Evolutionary conservation across 2,888 invertebrate genomes (phyloP).

Genomic region (Synanthedon vespiformis): DNA sequence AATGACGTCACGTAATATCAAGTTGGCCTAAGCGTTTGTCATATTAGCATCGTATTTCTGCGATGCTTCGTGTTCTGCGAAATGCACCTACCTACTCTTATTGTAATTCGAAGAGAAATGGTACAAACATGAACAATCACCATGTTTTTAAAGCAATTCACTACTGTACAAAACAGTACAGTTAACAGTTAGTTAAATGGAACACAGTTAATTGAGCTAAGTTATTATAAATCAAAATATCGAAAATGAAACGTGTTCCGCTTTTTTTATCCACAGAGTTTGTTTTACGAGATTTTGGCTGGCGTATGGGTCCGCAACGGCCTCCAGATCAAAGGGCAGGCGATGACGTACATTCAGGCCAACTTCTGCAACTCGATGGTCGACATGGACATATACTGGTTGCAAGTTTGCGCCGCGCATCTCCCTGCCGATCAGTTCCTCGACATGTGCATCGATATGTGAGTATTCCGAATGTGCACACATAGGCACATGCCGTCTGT

Average conservation of each 20-base stretch:
- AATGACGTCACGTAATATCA: no score
- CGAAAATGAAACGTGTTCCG: conserved; percentile 1
- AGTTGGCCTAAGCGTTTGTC: no score
- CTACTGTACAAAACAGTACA: background rate
- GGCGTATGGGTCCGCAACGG: conserved; percentile 98
- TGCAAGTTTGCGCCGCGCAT: conserved; percentile 93
- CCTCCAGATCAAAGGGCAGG: conserved; percentile 97
- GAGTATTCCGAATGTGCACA: conserved; percentile 22
- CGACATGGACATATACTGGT: conserved; percentile 94
- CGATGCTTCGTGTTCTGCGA: no score
- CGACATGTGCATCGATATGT: conserved; percentile 90
- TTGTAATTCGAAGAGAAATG: no score
- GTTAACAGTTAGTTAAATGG: no score
- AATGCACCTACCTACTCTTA: no score
- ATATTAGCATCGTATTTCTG: no score
- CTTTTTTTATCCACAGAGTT: conserved; percentile 74
- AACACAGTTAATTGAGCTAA: no score
- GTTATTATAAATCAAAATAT: background rate
- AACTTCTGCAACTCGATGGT: conserved; percentile 99
- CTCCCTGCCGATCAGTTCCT: conserved; percentile 88
- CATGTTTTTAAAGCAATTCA: no score
- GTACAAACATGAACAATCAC: no score
- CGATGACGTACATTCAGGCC: conserved; percentile 98
- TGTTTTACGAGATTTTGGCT: conserved; percentile 94
- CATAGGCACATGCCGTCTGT: no score